Evolutionary conservation across 2,797 vertebrate species (phyloP), one percentile per base, ranked within the genome.

Genomic region (Corythornis leucogaster): DNA sequence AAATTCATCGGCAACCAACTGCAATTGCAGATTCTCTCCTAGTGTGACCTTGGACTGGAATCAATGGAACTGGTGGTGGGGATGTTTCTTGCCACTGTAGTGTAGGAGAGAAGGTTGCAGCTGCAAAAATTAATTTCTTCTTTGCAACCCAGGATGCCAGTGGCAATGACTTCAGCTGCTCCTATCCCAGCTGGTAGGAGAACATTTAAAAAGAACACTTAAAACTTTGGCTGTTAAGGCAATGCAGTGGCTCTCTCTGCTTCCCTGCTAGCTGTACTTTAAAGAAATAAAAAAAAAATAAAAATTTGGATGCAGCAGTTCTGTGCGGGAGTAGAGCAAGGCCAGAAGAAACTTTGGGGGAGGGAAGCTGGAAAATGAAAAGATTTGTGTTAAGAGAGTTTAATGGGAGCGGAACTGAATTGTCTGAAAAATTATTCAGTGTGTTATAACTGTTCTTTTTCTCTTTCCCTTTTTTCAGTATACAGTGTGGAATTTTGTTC

Each of bases 401-500:
- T 58, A 81, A 3, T 58, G 71, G 50, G 22, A 75, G 9, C 0
- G 0, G 33, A 77, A 70, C 35, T 86, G 59, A 84, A 63, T 77
- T 87, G 82, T n/a, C 28, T 79, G 69, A 35, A 71, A 87, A 79
- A 69, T 25, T 54, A 8, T 87, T 68, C 30, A 9, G 12, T 71
- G 9, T 77, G 20, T 85, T 21, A 3, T 89, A 75, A 78, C 67
- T 85, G 8, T n/a, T 85, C 0, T 21, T 76, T 76, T 4, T 94
- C 43, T 90, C 35, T 84, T 31, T 83, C 6, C 6, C 2, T 67
- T 79, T 51, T 81, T 48, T 71, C 96, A 99, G 99, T 99, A 99
- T 96, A 99, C 99, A 25, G 91, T 99, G 85, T 99, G 99, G 99
- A 99, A 99, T 97, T 99, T 99, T 95, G 97, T 99, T 96, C 99